phyloP scores from a whole-genome alignment of 2,113 vertebrate genomes.

The Xiphias gladius region DNA sequence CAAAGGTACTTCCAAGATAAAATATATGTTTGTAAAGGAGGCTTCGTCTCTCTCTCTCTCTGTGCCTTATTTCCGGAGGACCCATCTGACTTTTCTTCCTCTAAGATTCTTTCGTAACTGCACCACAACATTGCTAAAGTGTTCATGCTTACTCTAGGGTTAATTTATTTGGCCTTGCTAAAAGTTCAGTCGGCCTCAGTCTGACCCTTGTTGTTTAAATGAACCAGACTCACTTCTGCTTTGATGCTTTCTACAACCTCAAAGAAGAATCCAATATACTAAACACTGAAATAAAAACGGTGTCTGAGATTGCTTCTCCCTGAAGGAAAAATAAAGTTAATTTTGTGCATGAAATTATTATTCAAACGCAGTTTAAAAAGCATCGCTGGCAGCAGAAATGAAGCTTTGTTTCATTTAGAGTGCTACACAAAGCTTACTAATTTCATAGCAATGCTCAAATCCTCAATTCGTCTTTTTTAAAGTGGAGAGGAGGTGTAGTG shows the following conservation, averaged over 20 bases:
- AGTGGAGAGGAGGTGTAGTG: neutral
- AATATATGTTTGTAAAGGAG: too few species aligned
- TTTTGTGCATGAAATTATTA: conserved; percentile 41
- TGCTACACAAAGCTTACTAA: conserved; percentile 15
- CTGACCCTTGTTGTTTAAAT: conserved; percentile 3
- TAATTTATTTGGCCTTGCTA: neutral
- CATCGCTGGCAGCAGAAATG: conserved; percentile 15
- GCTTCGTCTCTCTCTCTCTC: neutral
- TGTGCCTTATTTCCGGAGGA: neutral
- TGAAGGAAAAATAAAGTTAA: conserved; percentile 26
- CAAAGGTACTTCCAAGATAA: too few species aligned
- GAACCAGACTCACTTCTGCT: neutral
- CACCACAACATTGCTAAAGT: neutral
- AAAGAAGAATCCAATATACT: neutral
- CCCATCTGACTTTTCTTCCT: neutral
- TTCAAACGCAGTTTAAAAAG: conserved; percentile 31
- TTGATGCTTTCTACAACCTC: conserved; percentile 26
- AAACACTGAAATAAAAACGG: neutral
- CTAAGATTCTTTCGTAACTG: neutral
- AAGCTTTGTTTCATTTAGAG: conserved; percentile 25
- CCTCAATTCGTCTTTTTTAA: conserved; percentile 28
- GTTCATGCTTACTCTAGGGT: neutral
- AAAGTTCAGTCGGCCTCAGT: neutral
- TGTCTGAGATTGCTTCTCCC: neutral
- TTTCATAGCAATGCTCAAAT: conserved; percentile 26